A percentile compares a stretch with the other conserved stretches of the same genome.
Conservation (phyloP, 2,888 invertebrate species). For the Tetragonisca angustula region DNA sequence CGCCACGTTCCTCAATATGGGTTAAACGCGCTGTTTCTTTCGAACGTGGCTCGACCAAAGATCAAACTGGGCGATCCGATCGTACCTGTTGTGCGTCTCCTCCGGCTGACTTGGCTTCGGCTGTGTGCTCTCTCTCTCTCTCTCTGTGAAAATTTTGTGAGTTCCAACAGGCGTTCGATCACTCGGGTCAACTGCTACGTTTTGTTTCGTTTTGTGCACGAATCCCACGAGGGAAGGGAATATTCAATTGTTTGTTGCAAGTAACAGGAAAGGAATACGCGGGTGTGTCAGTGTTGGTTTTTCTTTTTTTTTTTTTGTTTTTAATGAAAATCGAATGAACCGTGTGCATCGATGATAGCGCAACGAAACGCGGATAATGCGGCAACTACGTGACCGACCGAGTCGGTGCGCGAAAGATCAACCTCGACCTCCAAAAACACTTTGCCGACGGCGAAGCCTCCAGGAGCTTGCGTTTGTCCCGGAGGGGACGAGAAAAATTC, state of each 20-base stretch:
- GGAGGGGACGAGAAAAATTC: neutral
- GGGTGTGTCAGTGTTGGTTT: too few species aligned
- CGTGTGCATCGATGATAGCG: conserved; percentile 17
- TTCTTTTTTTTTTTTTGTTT: too few species aligned
- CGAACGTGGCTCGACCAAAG: neutral
- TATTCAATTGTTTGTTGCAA: neutral
- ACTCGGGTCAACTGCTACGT: neutral
- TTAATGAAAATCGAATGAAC: conserved; percentile 7
- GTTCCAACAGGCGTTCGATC: neutral
- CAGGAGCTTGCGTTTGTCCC: neutral
- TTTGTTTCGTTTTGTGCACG: neutral
- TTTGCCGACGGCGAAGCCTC: conserved; percentile 20
- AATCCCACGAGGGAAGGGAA: neutral
- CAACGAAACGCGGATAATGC: conserved; percentile 60
- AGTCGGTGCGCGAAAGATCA: conserved; percentile 55
- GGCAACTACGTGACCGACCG: conserved; percentile 70
- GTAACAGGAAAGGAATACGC: neutral
- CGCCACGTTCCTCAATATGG: conserved; percentile 45
- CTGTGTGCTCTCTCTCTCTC: conserved; percentile 20
- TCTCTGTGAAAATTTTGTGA: conserved; percentile 17
- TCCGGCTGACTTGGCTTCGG: neutral
- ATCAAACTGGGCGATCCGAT: conserved; percentile 27
- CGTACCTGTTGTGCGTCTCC: neutral
- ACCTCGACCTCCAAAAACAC: conserved; percentile 61
- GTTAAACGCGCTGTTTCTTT: conserved; percentile 52